A percentile compares a stretch with the other conserved stretches of the same genome.
Evolutionary conservation across 2,888 invertebrate species (phyloP).

Genomic region (Trilocha varians): DNA sequence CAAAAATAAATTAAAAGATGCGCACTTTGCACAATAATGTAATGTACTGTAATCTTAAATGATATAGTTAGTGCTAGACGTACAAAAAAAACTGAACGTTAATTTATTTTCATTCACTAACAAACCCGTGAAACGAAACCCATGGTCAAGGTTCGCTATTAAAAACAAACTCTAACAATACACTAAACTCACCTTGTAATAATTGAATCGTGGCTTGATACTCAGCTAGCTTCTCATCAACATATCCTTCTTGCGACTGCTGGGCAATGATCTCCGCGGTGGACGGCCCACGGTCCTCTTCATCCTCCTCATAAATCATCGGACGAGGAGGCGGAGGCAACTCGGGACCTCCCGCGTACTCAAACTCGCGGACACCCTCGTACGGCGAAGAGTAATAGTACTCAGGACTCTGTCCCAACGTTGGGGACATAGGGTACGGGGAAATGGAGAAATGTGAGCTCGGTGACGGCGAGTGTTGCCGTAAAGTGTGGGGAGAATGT

Average conservation of each 20-base stretch:
- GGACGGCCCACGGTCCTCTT: conserved; percentile 84
- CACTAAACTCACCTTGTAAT: conserved; percentile 81
- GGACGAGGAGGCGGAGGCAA: conserved; percentile 82
- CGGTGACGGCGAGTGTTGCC: conserved; percentile 62
- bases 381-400: conserved; percentile 74
- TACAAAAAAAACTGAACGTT: too few relatives aligned
- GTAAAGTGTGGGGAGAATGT: conserved; percentile 56
- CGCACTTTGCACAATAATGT: too few relatives aligned
- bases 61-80: too few relatives aligned
- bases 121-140: too few relatives aligned
- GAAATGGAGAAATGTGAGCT: conserved; percentile 68
- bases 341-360: conserved; percentile 85
- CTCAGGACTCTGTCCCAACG: conserved; percentile 74
- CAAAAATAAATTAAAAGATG: too few relatives aligned
- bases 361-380: conserved; percentile 75
- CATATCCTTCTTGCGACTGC: conserved; percentile 95
- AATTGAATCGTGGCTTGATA: conserved; percentile 93
- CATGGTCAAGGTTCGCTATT: too few relatives aligned
- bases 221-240: conserved; percentile 94
- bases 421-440: conserved; percentile 70
- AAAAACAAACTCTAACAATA: too few relatives aligned
- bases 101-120: too few relatives aligned
- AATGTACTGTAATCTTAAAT: too few relatives aligned
- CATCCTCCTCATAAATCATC: conserved; percentile 76
- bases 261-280: conserved; percentile 94